Percentiles rank a stretch among this genome's conserved stretches.
Conservation (phyloP, 1,140 invertebrate genomes). For the Babylonia areolata region DNA sequence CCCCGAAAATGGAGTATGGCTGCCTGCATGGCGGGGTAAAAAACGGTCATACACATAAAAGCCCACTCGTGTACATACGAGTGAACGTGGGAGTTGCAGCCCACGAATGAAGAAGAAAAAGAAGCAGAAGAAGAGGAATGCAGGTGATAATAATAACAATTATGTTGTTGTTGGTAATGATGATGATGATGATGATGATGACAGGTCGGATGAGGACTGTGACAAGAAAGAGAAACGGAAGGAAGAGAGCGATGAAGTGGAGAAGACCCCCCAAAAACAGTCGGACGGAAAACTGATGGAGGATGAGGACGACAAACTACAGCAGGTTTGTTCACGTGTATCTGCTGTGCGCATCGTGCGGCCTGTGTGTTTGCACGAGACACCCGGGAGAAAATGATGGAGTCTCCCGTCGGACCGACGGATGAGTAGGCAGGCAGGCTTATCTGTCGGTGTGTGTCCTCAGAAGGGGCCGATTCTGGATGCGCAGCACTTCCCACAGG, state of each 20-base stretch:
- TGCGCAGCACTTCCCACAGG: too few relatives aligned
- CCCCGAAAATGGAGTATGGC: too few relatives aligned
- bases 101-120: too few relatives aligned
- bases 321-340: neutral
- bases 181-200: neutral
- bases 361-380: too few relatives aligned
- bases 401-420: too few relatives aligned
- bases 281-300: neutral
- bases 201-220: neutral
- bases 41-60: neutral
- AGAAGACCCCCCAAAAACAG: neutral
- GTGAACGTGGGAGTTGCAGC: too few relatives aligned
- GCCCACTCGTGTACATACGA: too few relatives aligned
- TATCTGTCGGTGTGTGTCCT: neutral
- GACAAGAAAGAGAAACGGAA: neutral
- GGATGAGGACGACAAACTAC: constrained; percentile 17
- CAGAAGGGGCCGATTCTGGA: too few relatives aligned
- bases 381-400: too few relatives aligned
- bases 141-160: neutral
- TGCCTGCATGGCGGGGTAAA: too few relatives aligned
- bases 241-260: neutral
- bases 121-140: too few relatives aligned
- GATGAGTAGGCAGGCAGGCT: too few relatives aligned
- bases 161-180: neutral
- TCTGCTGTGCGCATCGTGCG: neutral